phyloP scores from a whole-genome alignment of 2,113 vertebrate species.

The Speoplatyrhinus poulsoni region DNA sequence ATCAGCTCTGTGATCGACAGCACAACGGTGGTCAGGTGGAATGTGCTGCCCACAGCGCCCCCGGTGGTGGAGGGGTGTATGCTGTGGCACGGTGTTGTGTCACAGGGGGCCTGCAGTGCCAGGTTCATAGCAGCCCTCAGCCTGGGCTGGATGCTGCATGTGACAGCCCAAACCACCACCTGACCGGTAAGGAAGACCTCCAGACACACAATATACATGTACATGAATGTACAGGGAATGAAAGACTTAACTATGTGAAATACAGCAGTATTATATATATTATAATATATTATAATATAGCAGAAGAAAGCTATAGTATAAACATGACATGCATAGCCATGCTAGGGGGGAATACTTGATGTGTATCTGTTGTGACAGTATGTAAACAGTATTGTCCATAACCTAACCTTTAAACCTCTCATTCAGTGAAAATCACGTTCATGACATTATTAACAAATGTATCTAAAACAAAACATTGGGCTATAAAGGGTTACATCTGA shows the following conservation, averaged over 20 bases:
- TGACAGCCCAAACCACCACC: slow-evolving; percentile 56
- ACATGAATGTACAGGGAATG: not conserved
- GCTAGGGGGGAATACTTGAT: too few relatives aligned
- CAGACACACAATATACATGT: not conserved
- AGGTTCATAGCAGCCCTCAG: slow-evolving; percentile 32
- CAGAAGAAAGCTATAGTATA: too few relatives aligned
- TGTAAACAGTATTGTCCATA: too few relatives aligned
- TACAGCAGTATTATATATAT: too few relatives aligned
- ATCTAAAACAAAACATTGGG: not conserved
- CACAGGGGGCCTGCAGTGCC: slow-evolving; percentile 68
- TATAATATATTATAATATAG: too few relatives aligned
- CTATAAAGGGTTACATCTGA: not conserved
- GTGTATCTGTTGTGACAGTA: too few relatives aligned
- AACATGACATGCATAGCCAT: too few relatives aligned
- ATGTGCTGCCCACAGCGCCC: slow-evolving; percentile 75
- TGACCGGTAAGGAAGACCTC: slow-evolving; percentile 77
- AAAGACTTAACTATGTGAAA: too few relatives aligned
- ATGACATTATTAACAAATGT: too few relatives aligned
- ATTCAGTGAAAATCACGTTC: too few relatives aligned
- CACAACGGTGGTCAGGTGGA: slow-evolving; percentile 60
- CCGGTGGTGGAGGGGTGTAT: slow-evolving; percentile 70
- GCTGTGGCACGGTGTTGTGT: slow-evolving; percentile 86
- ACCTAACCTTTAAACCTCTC: too few relatives aligned
- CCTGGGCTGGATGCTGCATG: slow-evolving; percentile 59
- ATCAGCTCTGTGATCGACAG: slow-evolving; percentile 52